Conservation (phyloP, 2,113 vertebrate species). For the Entomyzon cyanotis region DNA sequence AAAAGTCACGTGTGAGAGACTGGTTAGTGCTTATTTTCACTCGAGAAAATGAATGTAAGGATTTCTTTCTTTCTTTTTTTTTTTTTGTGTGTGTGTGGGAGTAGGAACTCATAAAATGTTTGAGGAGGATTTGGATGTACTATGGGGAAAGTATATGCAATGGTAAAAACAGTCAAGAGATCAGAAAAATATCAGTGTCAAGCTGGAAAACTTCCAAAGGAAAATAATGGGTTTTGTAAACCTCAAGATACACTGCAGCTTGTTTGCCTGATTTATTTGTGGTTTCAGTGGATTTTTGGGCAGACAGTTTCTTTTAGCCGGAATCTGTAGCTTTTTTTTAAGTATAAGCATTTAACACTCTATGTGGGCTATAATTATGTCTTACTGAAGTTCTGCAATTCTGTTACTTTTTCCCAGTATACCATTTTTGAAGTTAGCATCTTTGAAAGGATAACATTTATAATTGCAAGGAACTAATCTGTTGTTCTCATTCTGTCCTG, state of each 20-base stretch:
- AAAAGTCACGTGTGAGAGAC: neutral
- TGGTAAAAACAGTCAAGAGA: neutral
- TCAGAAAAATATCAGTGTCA: neutral
- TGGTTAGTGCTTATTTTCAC: neutral
- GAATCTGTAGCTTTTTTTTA: neutral
- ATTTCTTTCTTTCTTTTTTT: neutral
- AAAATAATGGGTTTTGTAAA: neutral
- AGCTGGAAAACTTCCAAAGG: neutral
- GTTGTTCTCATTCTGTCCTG: conserved; percentile 60
- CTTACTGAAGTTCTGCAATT: neutral
- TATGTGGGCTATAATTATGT: neutral
- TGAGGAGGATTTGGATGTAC: neutral
- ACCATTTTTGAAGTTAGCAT: neutral
- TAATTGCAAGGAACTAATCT: conserved; percentile 55
- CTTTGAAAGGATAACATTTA: conserved; percentile 38
- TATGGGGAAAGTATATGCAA: neutral
- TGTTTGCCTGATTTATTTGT: neutral
- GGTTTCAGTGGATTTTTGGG: neutral
- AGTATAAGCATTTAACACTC: neutral
- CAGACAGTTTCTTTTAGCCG: neutral
- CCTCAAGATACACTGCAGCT: neutral
- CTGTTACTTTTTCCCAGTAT: neutral
- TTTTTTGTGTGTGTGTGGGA: neutral
- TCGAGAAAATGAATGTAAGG: neutral
- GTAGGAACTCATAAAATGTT: neutral